These are phyloP conservation scores for Fragum whitleyi DNA, from an alignment of 2,888 invertebrate species.

Conservation along the genomic window DNA sequence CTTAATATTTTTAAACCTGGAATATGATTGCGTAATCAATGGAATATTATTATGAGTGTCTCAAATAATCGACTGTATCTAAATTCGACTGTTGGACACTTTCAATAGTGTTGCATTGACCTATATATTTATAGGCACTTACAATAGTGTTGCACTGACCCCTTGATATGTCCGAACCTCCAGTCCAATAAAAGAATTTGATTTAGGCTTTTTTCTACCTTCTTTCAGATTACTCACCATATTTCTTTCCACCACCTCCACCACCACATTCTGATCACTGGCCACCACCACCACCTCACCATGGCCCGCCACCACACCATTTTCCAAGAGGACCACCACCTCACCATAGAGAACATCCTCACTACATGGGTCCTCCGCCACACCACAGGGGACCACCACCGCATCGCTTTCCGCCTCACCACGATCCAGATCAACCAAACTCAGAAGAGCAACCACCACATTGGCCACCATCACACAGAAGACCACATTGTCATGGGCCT, in stretches of 20 bases:
- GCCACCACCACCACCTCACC: conserved; percentile 14
- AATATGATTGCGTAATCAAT: too few species aligned
- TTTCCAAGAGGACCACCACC: not conserved
- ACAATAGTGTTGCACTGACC: too few species aligned
- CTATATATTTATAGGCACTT: too few species aligned
- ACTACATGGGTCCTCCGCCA: not conserved
- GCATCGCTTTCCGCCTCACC: not conserved
- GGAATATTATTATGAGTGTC: too few species aligned
- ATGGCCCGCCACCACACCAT: not conserved
- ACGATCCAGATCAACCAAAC: not conserved
- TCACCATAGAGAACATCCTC: not conserved
- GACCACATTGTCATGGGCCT: conserved; percentile 10
- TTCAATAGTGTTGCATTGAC: too few species aligned
- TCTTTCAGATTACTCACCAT: not conserved
- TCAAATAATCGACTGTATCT: too few species aligned
- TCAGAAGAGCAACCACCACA: not conserved
- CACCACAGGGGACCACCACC: conserved; percentile 4
- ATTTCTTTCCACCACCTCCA: conserved; percentile 16
- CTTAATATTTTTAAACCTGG: too few species aligned
- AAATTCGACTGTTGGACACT: too few species aligned
- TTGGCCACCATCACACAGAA: not conserved
- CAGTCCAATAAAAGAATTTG: too few species aligned
- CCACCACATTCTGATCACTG: not conserved
- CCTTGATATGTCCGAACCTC: too few species aligned
- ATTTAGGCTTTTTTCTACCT: too few species aligned